Percentiles rank a stretch among this genome's conserved stretches.
Conservation (phyloP, 1,140 invertebrate genomes). For the Zaprionus gabonicus region DNA sequence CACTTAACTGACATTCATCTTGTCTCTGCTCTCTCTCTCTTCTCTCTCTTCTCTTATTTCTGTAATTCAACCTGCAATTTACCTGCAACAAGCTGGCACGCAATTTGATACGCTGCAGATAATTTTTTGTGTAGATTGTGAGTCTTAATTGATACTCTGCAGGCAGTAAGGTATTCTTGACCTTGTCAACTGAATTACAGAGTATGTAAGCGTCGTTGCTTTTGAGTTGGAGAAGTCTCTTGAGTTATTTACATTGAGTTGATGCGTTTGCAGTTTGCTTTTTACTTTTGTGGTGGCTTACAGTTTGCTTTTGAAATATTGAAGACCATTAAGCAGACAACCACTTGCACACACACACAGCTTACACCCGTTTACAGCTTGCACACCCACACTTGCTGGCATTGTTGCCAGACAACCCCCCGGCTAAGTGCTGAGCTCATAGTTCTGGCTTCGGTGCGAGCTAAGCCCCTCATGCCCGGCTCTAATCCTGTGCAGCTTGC, state of each 20-base stretch:
- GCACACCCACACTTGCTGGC: slow-evolving; percentile 50
- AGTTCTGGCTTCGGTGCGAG: slow-evolving; percentile 4
- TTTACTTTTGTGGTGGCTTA: slow-evolving; percentile 50
- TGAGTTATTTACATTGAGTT: slow-evolving; percentile 25
- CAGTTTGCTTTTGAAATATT: slow-evolving; percentile 72
- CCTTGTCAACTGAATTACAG: slow-evolving; percentile 10
- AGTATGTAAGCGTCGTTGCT: slow-evolving; percentile 16
- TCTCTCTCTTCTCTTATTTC: neutral
- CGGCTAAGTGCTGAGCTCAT: slow-evolving; percentile 43
- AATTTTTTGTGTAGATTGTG: neutral
- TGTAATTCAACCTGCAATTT: slow-evolving; percentile 27
- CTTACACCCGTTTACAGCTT: slow-evolving; percentile 15
- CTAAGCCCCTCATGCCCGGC: slow-evolving; percentile 18
- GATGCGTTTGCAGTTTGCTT: slow-evolving; percentile 48
- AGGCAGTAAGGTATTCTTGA: neutral
- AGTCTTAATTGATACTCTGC: neutral
- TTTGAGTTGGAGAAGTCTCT: slow-evolving; percentile 1
- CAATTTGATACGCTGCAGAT: neutral
- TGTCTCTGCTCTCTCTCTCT: neutral
- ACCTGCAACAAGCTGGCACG: neutral
- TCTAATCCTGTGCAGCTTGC: slow-evolving; percentile 55
- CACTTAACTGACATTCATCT: slow-evolving; percentile 42
- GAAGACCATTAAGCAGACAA: slow-evolving; percentile 70
- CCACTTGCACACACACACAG: slow-evolving; percentile 4
- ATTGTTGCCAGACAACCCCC: slow-evolving; percentile 47